Base-by-base conservation (phyloP, 1,140 invertebrate genomes). In the Chionoecetes opilio region DNA sequence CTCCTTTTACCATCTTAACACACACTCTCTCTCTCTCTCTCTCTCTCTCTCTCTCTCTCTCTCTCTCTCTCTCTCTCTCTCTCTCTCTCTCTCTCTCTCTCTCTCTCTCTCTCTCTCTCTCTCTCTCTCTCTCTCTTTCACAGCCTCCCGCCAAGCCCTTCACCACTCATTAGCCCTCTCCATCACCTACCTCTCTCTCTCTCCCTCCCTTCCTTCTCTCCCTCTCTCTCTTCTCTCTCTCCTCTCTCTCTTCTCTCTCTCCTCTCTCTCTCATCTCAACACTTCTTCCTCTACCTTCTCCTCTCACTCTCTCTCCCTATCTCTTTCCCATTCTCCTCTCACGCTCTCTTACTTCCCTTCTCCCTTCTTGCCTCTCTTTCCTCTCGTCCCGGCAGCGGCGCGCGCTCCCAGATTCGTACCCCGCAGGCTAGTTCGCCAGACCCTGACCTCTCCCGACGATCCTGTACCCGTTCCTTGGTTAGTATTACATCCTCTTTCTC, bases 41-140 rank as follows among this genome's bases (percentile, higher is more conserved):
- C 32, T 88, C 86, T 37, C 35, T 88, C 86, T 3, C 84, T 14
- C 84, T 31, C 14, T 35, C 85, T 87, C 32, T 35, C 85, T 37
- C 85, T 86, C 86, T 37, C 41, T 41, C 26, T 88, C 17, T 26
- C 41, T 88, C 17, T 38, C 37, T 88, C 86, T 29, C 26, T 88
- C 86, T 88, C 86, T 88, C 86, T 88, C 86, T 88, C 86, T 88
- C 86, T 88, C 35, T 37, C 35, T 88, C 86, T 88, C 86, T 88
- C 35, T 88, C 86, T 88, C 86, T 88, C 86, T 88, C 86, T 88
- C 86, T 88, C 86, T 88, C 86, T 88, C 32, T 37, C 86, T 89
- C 87, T 38, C 86, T 38, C 35, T 88, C 86, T 38, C 86, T 21
- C 14, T 37, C 34, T 37, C 86, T 37, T 26, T 37, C 86, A 31